Percentiles rank a stretch among this genome's conserved stretches.
These are phyloP conservation scores for Dissostichus mawsoni DNA, from an alignment of 2,113 vertebrate genomes.

Conservation along the genomic window DNA sequence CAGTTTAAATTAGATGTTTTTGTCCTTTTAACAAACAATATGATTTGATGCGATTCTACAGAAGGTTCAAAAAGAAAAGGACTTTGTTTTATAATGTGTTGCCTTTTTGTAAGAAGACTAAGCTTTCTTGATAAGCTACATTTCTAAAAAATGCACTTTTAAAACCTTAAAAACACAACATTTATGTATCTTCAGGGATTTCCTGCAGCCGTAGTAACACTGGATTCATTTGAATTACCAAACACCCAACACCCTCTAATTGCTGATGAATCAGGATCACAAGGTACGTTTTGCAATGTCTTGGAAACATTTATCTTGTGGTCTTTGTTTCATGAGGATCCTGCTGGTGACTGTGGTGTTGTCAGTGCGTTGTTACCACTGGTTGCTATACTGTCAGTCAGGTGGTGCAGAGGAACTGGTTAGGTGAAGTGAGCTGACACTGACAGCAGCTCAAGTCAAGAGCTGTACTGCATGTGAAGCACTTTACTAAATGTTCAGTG, in stretches of 20 bases:
- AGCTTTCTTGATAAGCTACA: too few relatives aligned
- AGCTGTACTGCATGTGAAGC: slow-evolving; percentile 2
- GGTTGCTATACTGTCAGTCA: slow-evolving; percentile 14
- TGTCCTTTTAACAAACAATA: too few relatives aligned
- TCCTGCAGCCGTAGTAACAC: too few relatives aligned
- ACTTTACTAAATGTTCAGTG: background rate
- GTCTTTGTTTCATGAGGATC: background rate
- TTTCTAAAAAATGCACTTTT: too few relatives aligned
- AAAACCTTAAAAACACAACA: too few relatives aligned
- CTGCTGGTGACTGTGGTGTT: background rate
- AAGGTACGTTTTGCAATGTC: slow-evolving; percentile 27
- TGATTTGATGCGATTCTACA: too few relatives aligned
- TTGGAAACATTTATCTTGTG: background rate
- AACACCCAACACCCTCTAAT: background rate
- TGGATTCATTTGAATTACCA: background rate
- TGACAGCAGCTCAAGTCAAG: background rate
- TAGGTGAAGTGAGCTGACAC: slow-evolving; percentile 10
- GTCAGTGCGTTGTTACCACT: background rate
- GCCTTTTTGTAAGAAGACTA: too few relatives aligned
- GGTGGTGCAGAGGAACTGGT: slow-evolving; percentile 66
- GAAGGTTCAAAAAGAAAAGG: too few relatives aligned
- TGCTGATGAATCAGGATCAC: slow-evolving; percentile 54
- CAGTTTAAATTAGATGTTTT: too few relatives aligned
- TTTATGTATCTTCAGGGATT: too few relatives aligned
- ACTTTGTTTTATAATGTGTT: too few relatives aligned